Evolutionary conservation across 2,113 vertebrate species (phyloP).

Genomic region (Cyprinodon tularosa): DNA sequence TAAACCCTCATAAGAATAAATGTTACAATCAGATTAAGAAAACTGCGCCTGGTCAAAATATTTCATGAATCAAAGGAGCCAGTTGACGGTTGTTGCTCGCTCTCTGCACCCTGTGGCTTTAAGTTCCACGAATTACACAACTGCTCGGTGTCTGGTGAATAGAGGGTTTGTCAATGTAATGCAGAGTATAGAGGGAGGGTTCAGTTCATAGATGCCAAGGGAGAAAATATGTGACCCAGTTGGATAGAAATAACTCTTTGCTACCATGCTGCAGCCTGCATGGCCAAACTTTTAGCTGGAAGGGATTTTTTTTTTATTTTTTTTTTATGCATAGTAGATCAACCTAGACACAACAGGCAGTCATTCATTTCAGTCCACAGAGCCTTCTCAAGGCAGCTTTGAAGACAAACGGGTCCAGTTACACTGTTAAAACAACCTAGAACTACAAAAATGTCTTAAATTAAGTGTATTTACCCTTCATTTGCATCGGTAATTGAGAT

Average conservation of each 20-base stretch:
- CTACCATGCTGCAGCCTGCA: not conserved
- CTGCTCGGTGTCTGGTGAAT: constrained; percentile 70
- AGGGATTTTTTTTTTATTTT: too few relatives aligned
- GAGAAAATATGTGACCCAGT: constrained; percentile 52
- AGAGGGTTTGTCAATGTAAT: constrained; percentile 67
- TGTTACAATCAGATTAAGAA: not conserved
- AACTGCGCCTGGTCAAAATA: not conserved
- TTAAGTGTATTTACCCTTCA: too few relatives aligned
- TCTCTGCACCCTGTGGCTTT: constrained; percentile 18
- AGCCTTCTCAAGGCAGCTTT: too few relatives aligned
- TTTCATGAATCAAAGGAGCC: not conserved
- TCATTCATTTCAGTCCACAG: too few relatives aligned
- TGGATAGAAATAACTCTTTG: not conserved
- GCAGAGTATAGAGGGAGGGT: constrained; percentile 52
- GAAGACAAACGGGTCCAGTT: too few relatives aligned
- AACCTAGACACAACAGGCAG: not conserved
- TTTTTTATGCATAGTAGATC: too few relatives aligned
- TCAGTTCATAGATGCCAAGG: constrained; percentile 48
- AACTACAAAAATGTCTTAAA: too few relatives aligned
- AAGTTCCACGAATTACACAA: constrained; percentile 50
- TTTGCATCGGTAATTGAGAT: too few relatives aligned
- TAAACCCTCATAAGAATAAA: not conserved
- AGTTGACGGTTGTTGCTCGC: not conserved
- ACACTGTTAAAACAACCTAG: too few relatives aligned
- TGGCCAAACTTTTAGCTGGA: not conserved